A percentile compares a stretch with the other conserved stretches of the same genome.
Conservation (phyloP, 1,140 invertebrate species). For the Atta cephalotes region DNA sequence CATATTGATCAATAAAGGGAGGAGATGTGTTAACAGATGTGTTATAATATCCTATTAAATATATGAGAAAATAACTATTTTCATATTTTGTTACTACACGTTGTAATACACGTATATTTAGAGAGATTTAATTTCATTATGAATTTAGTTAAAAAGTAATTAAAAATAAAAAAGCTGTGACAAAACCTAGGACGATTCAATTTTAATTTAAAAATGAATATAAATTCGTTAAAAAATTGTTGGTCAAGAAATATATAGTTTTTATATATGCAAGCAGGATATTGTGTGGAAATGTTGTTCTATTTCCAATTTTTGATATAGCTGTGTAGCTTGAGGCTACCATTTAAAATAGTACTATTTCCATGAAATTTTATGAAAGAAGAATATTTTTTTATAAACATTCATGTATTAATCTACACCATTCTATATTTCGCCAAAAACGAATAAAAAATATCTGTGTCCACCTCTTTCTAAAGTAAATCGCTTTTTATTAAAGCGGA, state of each 20-base stretch:
- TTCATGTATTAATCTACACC: constrained; percentile 29
- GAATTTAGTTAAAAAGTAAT: not conserved
- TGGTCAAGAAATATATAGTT: not conserved
- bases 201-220: constrained; percentile 20
- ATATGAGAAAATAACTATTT: not conserved
- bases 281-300: constrained; percentile 25
- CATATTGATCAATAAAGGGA: not conserved
- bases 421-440: constrained; percentile 6
- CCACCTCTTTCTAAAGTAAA: constrained; percentile 31
- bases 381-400: constrained; percentile 38
- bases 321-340: not conserved
- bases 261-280: not conserved
- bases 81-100: not conserved
- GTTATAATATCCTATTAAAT: not conserved
- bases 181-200: not conserved
- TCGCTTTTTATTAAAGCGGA: constrained; percentile 17
- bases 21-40: not conserved
- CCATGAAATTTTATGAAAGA: constrained; percentile 1
- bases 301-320: constrained; percentile 16
- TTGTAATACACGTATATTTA: not conserved
- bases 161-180: not conserved
- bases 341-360: constrained; percentile 39
- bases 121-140: not conserved
- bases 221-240: constrained; percentile 11
- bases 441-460: constrained; percentile 23